Evolutionary conservation across 2,888 invertebrate genomes (phyloP).

Genomic region (Gnatocerus cornutus): DNA sequence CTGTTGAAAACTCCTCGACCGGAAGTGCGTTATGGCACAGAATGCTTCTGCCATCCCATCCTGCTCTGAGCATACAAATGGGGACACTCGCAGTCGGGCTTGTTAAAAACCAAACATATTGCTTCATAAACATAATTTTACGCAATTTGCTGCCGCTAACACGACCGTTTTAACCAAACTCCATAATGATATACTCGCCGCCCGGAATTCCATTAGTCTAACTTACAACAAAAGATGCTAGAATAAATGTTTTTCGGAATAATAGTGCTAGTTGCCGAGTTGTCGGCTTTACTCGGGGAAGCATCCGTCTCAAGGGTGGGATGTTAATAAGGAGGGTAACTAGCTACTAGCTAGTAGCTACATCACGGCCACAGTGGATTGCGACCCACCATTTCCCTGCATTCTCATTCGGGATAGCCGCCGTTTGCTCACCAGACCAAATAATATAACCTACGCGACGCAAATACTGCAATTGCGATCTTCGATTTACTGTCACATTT

Average conservation of each 20-base stretch:
- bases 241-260: constrained; percentile 50
- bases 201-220: constrained; percentile 51
- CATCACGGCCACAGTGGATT: constrained; percentile 49
- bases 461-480: constrained; percentile 49
- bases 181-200: constrained; percentile 39
- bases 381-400: constrained; percentile 51
- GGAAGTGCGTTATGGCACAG: constrained; percentile 56
- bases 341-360: constrained; percentile 49
- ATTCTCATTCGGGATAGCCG: constrained; percentile 53
- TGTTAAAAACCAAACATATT: constrained; percentile 57
- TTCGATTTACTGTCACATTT: constrained; percentile 50
- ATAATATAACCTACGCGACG: constrained; percentile 52
- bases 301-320: constrained; percentile 52
- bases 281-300: constrained; percentile 18
- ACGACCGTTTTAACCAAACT: constrained; percentile 28
- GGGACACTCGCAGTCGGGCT: constrained; percentile 50
- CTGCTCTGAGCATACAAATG: constrained; percentile 56
- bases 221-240: constrained; percentile 49
- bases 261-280: constrained; percentile 42
- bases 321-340: constrained; percentile 54
- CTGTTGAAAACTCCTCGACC: constrained; percentile 53
- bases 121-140: constrained; percentile 58
- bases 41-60: constrained; percentile 51
- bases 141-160: constrained; percentile 29
- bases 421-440: constrained; percentile 53